Base-by-base conservation (phyloP, 2,888 invertebrate genomes). In the Gerosis bhagava region DNA sequence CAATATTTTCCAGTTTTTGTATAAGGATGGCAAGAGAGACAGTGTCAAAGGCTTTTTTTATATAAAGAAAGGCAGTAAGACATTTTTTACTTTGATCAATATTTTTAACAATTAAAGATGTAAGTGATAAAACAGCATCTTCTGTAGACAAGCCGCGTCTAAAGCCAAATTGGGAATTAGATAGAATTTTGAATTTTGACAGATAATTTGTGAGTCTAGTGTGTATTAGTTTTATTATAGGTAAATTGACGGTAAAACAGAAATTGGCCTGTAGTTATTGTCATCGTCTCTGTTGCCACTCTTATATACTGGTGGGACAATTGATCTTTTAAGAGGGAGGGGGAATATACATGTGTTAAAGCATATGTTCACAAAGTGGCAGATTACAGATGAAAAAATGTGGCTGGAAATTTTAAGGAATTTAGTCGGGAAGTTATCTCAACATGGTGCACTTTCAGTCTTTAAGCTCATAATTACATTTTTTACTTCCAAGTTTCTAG, bases 121-220 rank as follows among this genome's bases (percentile, higher is more conserved):
- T 5, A 29, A 12, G 17, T 28, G 12, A 16, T 34, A 21, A 22
- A 4, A 37, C 31, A n/a, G 45, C 45, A 10, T 45, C 36, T 22
- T 36, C 37, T 2, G 45, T 45, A 2, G 37, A 45, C n/a, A 11
- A n/a, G 1, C 37, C 37, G 5, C 10, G 6, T 7, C 36, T 15
- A 16, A 45, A 45, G 7, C 45, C 45, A 29, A 29, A 45, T 37
- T 45, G 45, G 7, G 8, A 7, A 1, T 19, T 13, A 12, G 45
- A 45, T 12, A 45, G 8, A 35, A 43, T 34, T 13, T 35, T 10
- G 15, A 22, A 32, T 11, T 25, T 35, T 3, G 24, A 10, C 3
- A 43, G 26, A 19, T 29, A 45, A 3, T n/a, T 11, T n/a, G 10
- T 29, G 8, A 45, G 21, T n/a, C 37, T 25, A 13, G 13, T 24